Percentiles rank a stretch among this genome's conserved stretches.
These are phyloP conservation scores for Alentia gelatinosa DNA, from an alignment of 2,888 invertebrate genomes.

Conservation along the genomic window DNA sequence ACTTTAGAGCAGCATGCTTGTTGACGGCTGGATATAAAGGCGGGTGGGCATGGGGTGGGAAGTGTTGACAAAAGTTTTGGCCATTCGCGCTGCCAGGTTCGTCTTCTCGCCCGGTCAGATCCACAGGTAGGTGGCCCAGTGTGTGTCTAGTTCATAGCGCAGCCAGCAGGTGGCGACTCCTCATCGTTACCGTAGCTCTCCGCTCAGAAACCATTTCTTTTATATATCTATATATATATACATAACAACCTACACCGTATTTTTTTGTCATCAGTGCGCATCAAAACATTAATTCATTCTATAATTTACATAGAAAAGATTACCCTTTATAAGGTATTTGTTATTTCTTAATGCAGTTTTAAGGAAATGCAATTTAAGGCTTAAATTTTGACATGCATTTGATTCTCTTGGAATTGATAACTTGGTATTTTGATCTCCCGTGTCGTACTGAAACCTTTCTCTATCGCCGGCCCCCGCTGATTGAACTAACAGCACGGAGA, in stretches of 20 bases:
- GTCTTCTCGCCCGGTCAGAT: neutral
- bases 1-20: neutral
- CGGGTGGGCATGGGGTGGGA: neutral
- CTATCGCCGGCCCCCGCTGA: neutral
- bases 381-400: slow-evolving; percentile 45
- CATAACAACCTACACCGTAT: neutral
- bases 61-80: slow-evolving; percentile 40
- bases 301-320: too few species aligned
- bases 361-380: slow-evolving; percentile 6
- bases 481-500: slow-evolving; percentile 24
- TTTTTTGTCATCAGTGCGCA: neutral
- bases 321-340: too few species aligned
- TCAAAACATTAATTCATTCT: too few species aligned
- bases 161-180: neutral
- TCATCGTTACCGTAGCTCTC: neutral
- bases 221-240: neutral
- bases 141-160: slow-evolving; percentile 43
- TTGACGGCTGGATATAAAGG: neutral
- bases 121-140: slow-evolving; percentile 47
- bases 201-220: neutral
- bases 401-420: neutral
- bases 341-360: too few species aligned
- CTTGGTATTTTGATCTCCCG: slow-evolving; percentile 12
- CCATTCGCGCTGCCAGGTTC: slow-evolving; percentile 30
- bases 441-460: neutral